phyloP scores from a whole-genome alignment of 2,797 vertebrate species.

The Anguilla marmorata region DNA sequence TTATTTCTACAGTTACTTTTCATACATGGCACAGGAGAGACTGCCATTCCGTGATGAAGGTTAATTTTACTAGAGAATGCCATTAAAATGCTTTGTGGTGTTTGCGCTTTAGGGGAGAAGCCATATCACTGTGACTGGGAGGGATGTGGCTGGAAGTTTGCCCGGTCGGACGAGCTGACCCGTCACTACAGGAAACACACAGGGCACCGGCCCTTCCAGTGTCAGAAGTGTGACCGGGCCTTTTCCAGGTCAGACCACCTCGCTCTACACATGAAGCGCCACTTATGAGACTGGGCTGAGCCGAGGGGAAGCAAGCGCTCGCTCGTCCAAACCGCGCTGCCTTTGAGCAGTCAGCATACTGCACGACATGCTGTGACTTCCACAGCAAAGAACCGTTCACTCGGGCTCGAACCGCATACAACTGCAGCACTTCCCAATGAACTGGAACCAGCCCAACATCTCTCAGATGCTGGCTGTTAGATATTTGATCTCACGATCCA shows the following conservation, averaged over 20 bases:
- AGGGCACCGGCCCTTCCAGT: constrained; percentile 80
- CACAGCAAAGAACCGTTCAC: constrained; percentile 61
- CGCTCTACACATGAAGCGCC: constrained; percentile 83
- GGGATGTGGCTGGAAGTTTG: constrained; percentile 83
- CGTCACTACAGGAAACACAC: constrained; percentile 83
- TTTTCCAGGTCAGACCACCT: constrained; percentile 83
- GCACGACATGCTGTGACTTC: constrained; percentile 76
- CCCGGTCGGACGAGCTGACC: constrained; percentile 80
- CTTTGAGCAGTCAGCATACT: constrained; percentile 71
- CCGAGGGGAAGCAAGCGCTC: constrained; percentile 35
- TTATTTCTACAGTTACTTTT: no score
- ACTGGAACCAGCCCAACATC: constrained; percentile 63
- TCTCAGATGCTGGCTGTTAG: constrained; percentile 55
- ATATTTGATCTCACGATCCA: constrained; percentile 22
- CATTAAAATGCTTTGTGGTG: neutral
- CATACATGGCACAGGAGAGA: no score
- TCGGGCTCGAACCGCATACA: constrained; percentile 63
- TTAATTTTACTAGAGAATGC: neutral
- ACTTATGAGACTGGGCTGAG: constrained; percentile 65
- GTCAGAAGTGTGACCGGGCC: constrained; percentile 80
- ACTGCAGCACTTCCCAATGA: constrained; percentile 66
- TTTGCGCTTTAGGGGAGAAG: constrained; percentile 73
- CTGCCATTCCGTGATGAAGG: neutral
- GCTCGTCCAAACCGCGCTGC: constrained; percentile 66
- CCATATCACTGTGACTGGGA: constrained; percentile 86